These are phyloP conservation scores for Meganola albula DNA, from an alignment of 2,888 invertebrate species.

Conservation along the genomic window DNA sequence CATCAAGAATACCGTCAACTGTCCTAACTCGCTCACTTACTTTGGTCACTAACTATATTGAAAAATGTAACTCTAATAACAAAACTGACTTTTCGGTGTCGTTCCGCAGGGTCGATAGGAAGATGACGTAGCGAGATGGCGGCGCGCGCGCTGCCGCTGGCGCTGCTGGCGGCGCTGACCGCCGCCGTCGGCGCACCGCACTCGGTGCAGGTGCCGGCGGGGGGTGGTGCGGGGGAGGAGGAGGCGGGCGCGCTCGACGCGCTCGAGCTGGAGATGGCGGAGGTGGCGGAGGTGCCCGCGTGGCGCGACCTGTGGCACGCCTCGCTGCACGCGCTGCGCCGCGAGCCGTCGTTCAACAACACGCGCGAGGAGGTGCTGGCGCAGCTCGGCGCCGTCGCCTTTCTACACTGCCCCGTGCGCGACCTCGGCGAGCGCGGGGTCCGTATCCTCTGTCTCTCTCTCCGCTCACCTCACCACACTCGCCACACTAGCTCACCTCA, in stretches of 20 bases:
- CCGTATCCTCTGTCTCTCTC: conserved; percentile 32
- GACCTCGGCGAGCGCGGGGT: conserved; percentile 86
- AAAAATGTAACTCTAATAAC: too few species aligned
- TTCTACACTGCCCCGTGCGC: conserved; percentile 88
- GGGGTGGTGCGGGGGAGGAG: conserved; percentile 8
- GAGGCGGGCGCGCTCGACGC: conserved; percentile 20
- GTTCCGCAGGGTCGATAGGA: neutral
- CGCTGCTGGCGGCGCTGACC: conserved; percentile 31
- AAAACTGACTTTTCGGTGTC: too few species aligned
- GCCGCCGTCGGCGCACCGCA: conserved; percentile 26
- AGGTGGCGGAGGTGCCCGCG: conserved; percentile 61
- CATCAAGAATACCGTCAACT: too few species aligned
- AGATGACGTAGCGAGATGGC: conserved; percentile 12
- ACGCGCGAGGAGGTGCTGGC: conserved; percentile 86
- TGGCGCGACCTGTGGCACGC: conserved; percentile 82
- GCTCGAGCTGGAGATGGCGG: conserved; percentile 35
- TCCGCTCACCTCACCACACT: neutral
- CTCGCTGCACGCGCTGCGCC: conserved; percentile 59
- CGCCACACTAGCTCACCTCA: too few species aligned
- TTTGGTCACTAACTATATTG: too few species aligned
- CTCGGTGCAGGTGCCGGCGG: conserved; percentile 13
- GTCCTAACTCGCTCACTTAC: too few species aligned
- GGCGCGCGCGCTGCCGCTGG: conserved; percentile 24
- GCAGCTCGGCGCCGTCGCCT: conserved; percentile 87
- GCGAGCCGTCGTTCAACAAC: conserved; percentile 80